Percentiles rank a stretch among this genome's conserved stretches.
phyloP scores from a whole-genome alignment of 2,888 invertebrate genomes.

The Sesia bembeciformis region DNA sequence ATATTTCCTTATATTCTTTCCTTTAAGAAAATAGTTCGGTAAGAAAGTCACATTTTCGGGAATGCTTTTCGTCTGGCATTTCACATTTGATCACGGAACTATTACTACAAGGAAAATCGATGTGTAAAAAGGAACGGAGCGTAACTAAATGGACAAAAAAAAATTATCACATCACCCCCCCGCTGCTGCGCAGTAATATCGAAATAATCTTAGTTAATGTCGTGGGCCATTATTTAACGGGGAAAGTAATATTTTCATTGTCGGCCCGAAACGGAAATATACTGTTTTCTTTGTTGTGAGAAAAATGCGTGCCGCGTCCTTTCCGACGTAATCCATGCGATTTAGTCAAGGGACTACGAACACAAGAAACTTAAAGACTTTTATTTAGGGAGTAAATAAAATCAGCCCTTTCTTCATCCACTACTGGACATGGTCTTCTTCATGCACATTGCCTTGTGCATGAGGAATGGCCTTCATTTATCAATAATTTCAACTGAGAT shows the following conservation, averaged over 20 bases:
- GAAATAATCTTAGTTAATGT: constrained; percentile 15
- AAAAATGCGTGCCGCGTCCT: constrained; percentile 1
- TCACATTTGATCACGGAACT: too few relatives aligned
- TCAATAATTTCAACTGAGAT: too few relatives aligned
- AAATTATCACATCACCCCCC: constrained; percentile 9
- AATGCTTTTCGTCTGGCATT: too few relatives aligned
- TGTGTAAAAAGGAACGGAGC: not conserved
- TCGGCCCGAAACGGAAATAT: not conserved
- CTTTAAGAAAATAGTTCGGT: too few relatives aligned
- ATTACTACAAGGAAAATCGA: not conserved
- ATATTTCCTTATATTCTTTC: too few relatives aligned
- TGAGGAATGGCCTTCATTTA: too few relatives aligned
- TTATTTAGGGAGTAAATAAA: too few relatives aligned
- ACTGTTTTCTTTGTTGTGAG: constrained; percentile 1
- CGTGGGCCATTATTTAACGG: constrained; percentile 6
- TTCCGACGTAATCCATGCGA: constrained; percentile 2
- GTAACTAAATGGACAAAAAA: not conserved
- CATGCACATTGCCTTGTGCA: not conserved
- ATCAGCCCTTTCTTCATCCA: not conserved
- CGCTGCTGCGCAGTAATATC: constrained; percentile 12
- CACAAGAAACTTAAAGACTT: too few relatives aligned
- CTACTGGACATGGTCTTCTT: not conserved
- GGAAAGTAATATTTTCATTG: not conserved
- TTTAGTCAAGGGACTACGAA: not conserved
- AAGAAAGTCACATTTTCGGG: too few relatives aligned